Percentiles rank a stretch among this genome's conserved stretches.
Evolutionary conservation across 2,113 vertebrate genomes (phyloP).

Genomic region (Cynoglossus semilaevis): DNA sequence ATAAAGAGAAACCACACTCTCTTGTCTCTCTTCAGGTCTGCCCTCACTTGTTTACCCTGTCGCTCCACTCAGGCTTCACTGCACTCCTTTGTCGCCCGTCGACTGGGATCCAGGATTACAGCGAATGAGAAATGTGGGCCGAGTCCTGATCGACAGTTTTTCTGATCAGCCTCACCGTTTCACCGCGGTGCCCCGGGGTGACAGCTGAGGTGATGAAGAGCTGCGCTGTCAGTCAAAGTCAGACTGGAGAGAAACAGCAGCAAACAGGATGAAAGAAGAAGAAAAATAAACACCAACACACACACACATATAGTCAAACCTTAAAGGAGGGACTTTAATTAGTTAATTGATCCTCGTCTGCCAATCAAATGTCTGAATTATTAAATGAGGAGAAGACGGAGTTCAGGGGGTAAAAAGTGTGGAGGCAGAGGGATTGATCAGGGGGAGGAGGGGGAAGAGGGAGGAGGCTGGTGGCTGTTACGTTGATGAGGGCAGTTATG

Average conservation of each 20-base stretch:
- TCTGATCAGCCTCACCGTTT: slow-evolving; percentile 7
- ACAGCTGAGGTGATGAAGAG: slow-evolving; percentile 15
- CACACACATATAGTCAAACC: not conserved
- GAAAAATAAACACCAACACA: not conserved
- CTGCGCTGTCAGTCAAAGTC: not conserved
- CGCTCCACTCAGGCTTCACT: not conserved
- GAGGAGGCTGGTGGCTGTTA: slow-evolving; percentile 42
- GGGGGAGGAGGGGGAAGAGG: slow-evolving; percentile 16
- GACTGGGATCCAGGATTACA: slow-evolving; percentile 38
- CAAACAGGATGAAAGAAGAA: not conserved
- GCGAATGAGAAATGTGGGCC: slow-evolving; percentile 44
- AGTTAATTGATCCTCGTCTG: slow-evolving; percentile 56
- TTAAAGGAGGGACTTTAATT: slow-evolving; percentile 18
- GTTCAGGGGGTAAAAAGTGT: slow-evolving; percentile 5
- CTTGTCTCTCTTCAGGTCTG: no score
- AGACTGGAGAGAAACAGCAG: not conserved
- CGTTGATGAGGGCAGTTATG: slow-evolving; percentile 39
- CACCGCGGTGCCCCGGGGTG: slow-evolving; percentile 49
- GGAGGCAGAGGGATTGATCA: slow-evolving; percentile 19
- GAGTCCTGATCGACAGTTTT: slow-evolving; percentile 1
- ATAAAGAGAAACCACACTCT: not conserved
- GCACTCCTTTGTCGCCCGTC: slow-evolving; percentile 27
- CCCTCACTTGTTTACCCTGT: slow-evolving; percentile 28
- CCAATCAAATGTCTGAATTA: slow-evolving; percentile 54
- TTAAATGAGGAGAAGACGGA: slow-evolving; percentile 39